Evolutionary conservation across 2,888 invertebrate species (phyloP), one percentile per base, ranked within the genome.

Genomic region (Patella ulyssiponensis): DNA sequence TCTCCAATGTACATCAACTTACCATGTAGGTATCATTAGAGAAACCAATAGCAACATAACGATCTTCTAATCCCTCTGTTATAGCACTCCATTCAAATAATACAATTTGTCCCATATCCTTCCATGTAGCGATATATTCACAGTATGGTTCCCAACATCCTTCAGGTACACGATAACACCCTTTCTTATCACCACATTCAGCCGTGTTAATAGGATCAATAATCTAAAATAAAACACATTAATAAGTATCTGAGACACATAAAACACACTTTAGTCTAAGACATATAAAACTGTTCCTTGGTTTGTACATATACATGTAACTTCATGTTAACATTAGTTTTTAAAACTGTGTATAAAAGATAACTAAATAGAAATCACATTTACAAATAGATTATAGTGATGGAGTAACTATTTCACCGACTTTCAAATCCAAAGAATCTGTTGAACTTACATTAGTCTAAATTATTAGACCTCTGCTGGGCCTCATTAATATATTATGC

Each of bases 1-100:
- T 5, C 33, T 33, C 33, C 33, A 33, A 33, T 33, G 44, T 9
- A 44, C 44, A 44, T 44, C 44, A 9, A 80, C 87, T 80, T 77
- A 90, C 91, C 89, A 89, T 88, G 80, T 89, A 88, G 70, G 84
- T 88, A 78, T 91, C 91, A 12, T 88, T 84, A 23, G 91, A 91
- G 69, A 91, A 83, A 52, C 86, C 91, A 15, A 91, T 80, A 56
- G 90, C 89, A 14, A 91, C 87, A 84, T 87, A 90, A 81, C 90
- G 87, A 74, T 90, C 88, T 52, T 87, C 83, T 76, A 87, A 87
- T 12, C 88, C 89, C 74, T 89, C 89, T 5, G 88, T 86, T 72
- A 85, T 79, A 3, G 85, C 89, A 52, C 88, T 86, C 80, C 91
- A 81, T 79, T 91, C 90, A 80, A 88, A 87, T 52, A 76, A 73